Base-by-base conservation (phyloP, 2,113 vertebrate genomes). In the Butorides virescens region DNA sequence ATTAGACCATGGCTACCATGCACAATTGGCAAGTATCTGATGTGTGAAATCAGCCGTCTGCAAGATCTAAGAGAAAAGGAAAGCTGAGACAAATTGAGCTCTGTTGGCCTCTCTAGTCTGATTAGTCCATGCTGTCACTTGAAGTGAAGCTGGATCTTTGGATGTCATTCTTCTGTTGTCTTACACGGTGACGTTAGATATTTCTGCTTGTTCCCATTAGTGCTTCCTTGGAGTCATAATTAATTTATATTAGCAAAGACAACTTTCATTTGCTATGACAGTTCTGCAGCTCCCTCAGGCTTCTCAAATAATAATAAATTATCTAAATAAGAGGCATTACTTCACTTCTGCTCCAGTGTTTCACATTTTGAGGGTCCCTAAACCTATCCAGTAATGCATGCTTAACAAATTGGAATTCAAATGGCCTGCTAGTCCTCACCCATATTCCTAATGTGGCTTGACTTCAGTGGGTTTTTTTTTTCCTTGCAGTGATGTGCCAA, bases 221-320 rank as follows among this genome's bases (percentile, higher is more conserved):
- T 44, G 44, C 49, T 71, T 97, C 63, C 50, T 96, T 88, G 77
- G 89, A 97, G 86, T 93, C 85, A 92, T 94, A 95, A 96, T 97
- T 97, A 96, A 96, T 96, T 97, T 96, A 81, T 78, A 84, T 93
- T 93, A 90, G 22, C 74, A 79, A 95, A 96, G 96, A 88, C 88
- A 80, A 89, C 91, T 93, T 89, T 32, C 88, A 95, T 95, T 96
- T 96, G 61, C 83, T 91, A 18, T 88, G 93, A 94, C 92, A 93
- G 56, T 91, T 94, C 82, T 94, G 71, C 89, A 87, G 81, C 75
- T 96, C 93, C 88, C 87, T 47, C 63, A 93, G 80, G 92, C 91
- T 95, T 88, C 92, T 87, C 61, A 95, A 61, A 94, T 78, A 96
- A 93, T 94, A 95, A 94, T 92, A 95, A 91, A 91, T 96, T 61